phyloP scores from a whole-genome alignment of 2,113 vertebrate genomes.

The Sarotherodon lohbergeri region DNA sequence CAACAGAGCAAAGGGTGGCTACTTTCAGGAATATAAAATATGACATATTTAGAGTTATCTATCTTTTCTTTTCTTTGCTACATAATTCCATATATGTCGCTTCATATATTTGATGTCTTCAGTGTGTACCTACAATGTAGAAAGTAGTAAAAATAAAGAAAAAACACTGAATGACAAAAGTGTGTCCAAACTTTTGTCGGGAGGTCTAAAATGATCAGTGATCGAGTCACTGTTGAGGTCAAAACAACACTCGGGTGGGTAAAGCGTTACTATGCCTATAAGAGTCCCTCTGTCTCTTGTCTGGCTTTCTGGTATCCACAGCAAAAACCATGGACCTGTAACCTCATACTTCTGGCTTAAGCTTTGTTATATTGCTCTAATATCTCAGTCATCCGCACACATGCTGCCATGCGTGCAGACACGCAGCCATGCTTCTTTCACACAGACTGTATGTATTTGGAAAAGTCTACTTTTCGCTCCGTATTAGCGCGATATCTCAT shows the following conservation, averaged over 20 bases:
- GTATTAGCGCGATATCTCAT: constrained; percentile 41
- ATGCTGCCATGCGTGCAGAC: constrained; percentile 6
- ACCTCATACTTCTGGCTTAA: constrained; percentile 16
- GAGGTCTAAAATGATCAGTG: background rate
- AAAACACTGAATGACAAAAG: background rate
- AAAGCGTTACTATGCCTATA: background rate
- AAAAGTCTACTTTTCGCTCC: constrained; percentile 33
- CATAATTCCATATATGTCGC: background rate
- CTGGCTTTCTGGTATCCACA: background rate
- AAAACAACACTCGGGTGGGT: background rate
- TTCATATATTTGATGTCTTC: background rate
- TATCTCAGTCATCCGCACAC: constrained; percentile 16
- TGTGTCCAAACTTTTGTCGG: background rate
- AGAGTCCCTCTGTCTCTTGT: background rate
- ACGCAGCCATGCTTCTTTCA: background rate
- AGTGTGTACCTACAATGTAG: background rate
- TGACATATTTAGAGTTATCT: background rate
- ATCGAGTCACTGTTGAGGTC: background rate
- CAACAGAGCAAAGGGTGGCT: background rate
- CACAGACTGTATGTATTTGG: constrained; percentile 21
- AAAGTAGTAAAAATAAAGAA: background rate
- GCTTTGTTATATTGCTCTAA: constrained; percentile 41
- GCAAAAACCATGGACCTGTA: background rate
- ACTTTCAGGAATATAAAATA: background rate
- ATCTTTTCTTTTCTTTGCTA: background rate